Base-by-base conservation (phyloP, 2,113 vertebrate species). In the Oplegnathus fasciatus region DNA sequence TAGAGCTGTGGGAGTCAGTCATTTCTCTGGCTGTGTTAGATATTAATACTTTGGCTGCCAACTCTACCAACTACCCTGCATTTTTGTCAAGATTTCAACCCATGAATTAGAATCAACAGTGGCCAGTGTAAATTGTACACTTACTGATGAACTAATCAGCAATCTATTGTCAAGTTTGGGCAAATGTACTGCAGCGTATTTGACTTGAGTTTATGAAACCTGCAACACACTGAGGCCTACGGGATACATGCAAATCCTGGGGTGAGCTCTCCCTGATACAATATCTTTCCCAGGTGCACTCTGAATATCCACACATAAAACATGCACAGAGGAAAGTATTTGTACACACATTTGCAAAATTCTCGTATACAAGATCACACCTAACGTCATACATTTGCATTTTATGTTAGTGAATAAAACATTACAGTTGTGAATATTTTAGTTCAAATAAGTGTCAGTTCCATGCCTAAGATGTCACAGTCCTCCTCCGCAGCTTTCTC, bases 371-470 rank as follows among this genome's bases (percentile, higher is more conserved):
- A 73, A n/a, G 20, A 69, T 17, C 30, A 18, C 22, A 10, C 40
- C 64, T 4, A 74, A 44, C 8, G 1, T 72, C 14, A 9, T 30
- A 37, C 13, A 50, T 81, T 64, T 0, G 17, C 74, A 64, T 85
- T n/a, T 40, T 58, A 50, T 52, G 18, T 34, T 44, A 40, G 44
- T 15, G 5, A 42, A 52, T 40, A 30, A 64, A 55, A 14, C 20
- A 54, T 71, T 17, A 24, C 48, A 30, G 5, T 10, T 65, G 20
- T 37, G 9, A 84, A 37, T 46, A 34, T 37, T 92, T 81, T 84
- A 77, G 77, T 58, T 83, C 65, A 60, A 54, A 69, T 58, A 88
- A 87, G 85, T 88, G 84, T 84, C 87, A 86, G 91, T 37, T 91
- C 88, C 87, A 89, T 58, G 67, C 70, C 62, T 82, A 40, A 80